Evolutionary conservation across 2,888 invertebrate species (phyloP), one percentile per base, ranked within the genome.

Genomic region (Cancer borealis): DNA sequence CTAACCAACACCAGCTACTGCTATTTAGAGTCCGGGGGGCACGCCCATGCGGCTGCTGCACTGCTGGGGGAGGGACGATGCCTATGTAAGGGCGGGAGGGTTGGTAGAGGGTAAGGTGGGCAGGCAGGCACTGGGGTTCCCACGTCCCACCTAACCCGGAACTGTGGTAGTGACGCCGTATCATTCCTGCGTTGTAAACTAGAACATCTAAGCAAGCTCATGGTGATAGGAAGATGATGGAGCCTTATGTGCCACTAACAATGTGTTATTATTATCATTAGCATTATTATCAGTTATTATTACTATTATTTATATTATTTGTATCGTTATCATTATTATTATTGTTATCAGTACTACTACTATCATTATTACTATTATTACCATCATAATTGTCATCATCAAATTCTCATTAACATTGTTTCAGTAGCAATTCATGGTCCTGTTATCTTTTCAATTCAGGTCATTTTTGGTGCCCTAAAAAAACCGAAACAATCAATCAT

Each of bases 1-100:
- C 93, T 93, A 93, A 90, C 90, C 93, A 79, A 90, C 88, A 93
- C 88, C 90, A 92, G 54, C 92, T 87, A 84, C 92, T 49, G 92
- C 92, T 92, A 92, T 92, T 92, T 92, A 92, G 87, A 91, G 92
- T 47, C 47, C 21, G 47, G 45, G 49, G 66, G 87, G 30, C 84
- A n/a, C 92, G 92, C 49, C 87, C 21, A 73, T 54, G 26, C 73
- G 39, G 21, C 46, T 91, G 91, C 91, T 60, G 73, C 91, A 73
- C 91, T 79, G 79, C 47, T 49, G 49, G 54, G 79, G 47, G 54
- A 26, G 30, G 30, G 54, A 26, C 30, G 46, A 30, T 47, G 54
- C 89, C 47, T 89, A 89, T 89, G 49, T 47, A 47, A n/a, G 47
- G 54, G 90, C 12, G 90, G 90, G 54, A 30, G 47, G 54, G 54